A percentile compares a stretch with the other conserved stretches of the same genome.
Evolutionary conservation across 2,113 vertebrate species (phyloP).

Genomic region (Halcyon malimbica): DNA sequence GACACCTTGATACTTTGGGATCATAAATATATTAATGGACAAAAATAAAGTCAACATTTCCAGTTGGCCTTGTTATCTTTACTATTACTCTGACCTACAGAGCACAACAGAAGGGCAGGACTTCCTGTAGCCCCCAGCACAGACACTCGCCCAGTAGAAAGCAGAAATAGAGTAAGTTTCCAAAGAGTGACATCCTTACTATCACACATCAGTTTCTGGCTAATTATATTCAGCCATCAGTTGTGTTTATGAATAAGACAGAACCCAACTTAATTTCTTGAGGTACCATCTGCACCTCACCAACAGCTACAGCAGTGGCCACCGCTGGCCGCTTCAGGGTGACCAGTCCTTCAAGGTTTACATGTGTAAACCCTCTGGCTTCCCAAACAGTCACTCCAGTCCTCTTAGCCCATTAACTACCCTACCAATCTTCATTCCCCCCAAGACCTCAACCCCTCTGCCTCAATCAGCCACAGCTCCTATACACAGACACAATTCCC

Average conservation of each 20-base stretch:
- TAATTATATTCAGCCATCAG: background rate
- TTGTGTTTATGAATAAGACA: background rate
- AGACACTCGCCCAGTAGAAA: background rate
- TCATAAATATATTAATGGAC: background rate
- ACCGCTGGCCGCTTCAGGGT: background rate
- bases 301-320: background rate
- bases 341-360: background rate
- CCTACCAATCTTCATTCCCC: background rate
- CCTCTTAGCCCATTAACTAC: background rate
- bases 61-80: background rate
- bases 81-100: background rate
- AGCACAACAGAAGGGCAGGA: background rate
- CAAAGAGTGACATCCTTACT: background rate
- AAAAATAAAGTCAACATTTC: background rate
- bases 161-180: background rate
- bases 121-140: background rate
- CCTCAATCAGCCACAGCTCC: background rate
- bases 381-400: background rate
- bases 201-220: background rate
- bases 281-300: background rate
- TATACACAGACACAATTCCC: background rate
- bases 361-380: background rate
- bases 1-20: background rate
- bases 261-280: background rate
- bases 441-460: background rate